Base-by-base conservation (phyloP, 2,113 vertebrate genomes). In the Apeltes quadracus region DNA sequence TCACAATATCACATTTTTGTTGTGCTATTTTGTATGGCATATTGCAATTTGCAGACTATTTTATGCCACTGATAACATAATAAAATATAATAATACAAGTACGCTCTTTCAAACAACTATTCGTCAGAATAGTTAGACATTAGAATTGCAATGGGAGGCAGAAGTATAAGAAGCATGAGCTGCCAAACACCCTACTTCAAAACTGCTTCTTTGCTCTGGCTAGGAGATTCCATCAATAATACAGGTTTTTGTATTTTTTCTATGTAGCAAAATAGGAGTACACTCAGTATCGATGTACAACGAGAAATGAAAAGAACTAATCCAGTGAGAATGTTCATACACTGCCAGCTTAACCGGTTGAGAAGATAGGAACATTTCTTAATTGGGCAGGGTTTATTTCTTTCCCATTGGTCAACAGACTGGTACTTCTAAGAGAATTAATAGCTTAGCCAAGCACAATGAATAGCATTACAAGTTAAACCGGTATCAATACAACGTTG, bases 291-390 rank as follows among this genome's bases (percentile, higher is more conserved):
- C 7, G 16, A 20, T 48, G 44, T 48, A 18, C 43, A 46, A 46
- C 20, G 43, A 20, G 16, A 46, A 20, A 50, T 50, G 22, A 54
- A 54, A 54, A 22, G 12, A 25, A 25, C 23, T 54, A 27, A 54
- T 54, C 51, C 13, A 72, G 44, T 41, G 50, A 25, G 18, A 61
- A 53, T 62, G 29, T 76, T 48, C 34, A 22, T 25, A 34, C 36
- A 63, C 29, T 36, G 50, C 43, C n/a, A 29, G 48, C 0, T 36
- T 7, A 72, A 53, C 57, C 0, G 7, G 14, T 50, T 53, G 38
- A 68, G 38, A 74, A 32, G 46, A 61, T 55, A 61, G 48, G 50
- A 51, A 13, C 22, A 29, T 71, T 66, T 39, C 25, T 34, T 6
- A 63, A 18, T 18, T 11, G 23, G 3, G 51, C 36, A n/a, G n/a